Percentiles rank a stretch among this genome's conserved stretches.
phyloP scores from a whole-genome alignment of 2,113 vertebrate genomes.

The Sorex araneus region DNA sequence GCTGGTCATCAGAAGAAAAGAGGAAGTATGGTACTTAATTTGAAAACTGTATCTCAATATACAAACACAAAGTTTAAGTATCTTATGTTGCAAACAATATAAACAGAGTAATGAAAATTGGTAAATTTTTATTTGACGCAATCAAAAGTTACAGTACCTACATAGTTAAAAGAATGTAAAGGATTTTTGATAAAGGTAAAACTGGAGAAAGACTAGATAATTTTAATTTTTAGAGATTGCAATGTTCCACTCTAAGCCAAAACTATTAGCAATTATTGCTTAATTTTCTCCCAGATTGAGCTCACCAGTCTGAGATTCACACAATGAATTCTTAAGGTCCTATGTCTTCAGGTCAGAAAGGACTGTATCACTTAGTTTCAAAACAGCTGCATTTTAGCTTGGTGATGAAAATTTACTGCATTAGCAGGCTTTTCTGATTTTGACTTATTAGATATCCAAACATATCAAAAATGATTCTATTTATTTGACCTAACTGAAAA shows the following conservation, averaged over 20 bases:
- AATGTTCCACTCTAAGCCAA: background rate
- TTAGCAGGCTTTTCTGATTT: conserved; percentile 27
- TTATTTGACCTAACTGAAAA: conserved; percentile 66
- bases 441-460: background rate
- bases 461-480: conserved; percentile 58
- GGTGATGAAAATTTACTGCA: conserved; percentile 21
- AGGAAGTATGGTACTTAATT: background rate
- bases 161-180: background rate
- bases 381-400: conserved; percentile 12
- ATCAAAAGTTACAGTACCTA: background rate
- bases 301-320: background rate
- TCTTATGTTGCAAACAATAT: background rate
- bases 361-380: background rate
- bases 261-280: background rate
- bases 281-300: background rate
- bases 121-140: background rate
- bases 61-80: background rate
- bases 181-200: conserved; percentile 24
- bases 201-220: background rate
- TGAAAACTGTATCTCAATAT: background rate
- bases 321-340: background rate
- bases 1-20: background rate
- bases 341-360: conserved; percentile 32
- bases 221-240: conserved; percentile 36
- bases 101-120: background rate